A percentile compares a stretch with the other conserved stretches of the same genome.
phyloP scores from a whole-genome alignment of 2,113 vertebrate species.

The Trogon melanurus region DNA sequence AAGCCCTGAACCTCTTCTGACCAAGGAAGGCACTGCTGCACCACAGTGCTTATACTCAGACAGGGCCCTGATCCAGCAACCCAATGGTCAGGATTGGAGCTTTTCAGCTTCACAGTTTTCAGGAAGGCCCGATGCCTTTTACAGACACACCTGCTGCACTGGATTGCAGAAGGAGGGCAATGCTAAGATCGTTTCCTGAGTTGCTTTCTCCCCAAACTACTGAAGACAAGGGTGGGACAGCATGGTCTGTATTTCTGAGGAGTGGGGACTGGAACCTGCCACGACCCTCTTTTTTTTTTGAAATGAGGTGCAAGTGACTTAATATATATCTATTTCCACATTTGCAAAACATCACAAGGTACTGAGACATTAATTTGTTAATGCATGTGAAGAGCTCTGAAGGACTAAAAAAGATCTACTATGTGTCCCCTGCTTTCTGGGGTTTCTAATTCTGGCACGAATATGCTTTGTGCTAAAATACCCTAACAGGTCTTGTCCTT shows the following conservation, averaged over 20 bases:
- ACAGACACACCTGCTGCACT: not conserved
- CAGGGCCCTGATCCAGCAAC: not conserved
- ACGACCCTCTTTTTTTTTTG: not conserved
- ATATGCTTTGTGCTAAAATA: not conserved
- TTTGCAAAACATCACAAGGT: not conserved
- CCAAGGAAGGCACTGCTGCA: not conserved
- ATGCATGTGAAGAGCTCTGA: not conserved
- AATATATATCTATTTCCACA: not conserved
- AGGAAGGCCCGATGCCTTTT: not conserved
- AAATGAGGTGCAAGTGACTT: not conserved
- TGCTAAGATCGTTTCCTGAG: not conserved
- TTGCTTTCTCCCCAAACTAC: not conserved
- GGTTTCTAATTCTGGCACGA: not conserved
- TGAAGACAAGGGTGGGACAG: not conserved
- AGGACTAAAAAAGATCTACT: not conserved
- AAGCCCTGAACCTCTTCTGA: not conserved
- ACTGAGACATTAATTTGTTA: not conserved
- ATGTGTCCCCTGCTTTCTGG: not conserved
- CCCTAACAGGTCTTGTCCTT: not conserved
- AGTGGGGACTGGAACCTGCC: accelerated
- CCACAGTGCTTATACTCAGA: accelerated
- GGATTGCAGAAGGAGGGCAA: not conserved
- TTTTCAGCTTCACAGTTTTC: not conserved
- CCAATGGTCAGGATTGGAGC: accelerated
- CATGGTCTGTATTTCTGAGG: not conserved